Evolutionary conservation across 1,140 invertebrate genomes (phyloP).

Genomic region (Atopsyche davidsoni): DNA sequence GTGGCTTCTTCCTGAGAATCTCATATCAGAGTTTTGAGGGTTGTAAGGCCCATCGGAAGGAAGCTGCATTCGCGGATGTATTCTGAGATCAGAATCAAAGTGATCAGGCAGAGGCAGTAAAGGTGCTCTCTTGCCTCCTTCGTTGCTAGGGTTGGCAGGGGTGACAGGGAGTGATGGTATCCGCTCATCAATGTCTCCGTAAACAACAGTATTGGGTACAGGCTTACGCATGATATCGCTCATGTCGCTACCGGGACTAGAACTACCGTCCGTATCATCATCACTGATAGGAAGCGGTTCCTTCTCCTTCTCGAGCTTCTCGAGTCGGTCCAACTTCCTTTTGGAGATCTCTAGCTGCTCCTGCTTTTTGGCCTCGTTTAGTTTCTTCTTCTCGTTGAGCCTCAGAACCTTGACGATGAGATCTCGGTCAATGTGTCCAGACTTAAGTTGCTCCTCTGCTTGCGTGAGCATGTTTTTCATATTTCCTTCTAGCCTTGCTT

Average conservation of each 20-base stretch:
- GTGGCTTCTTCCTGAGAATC: conserved; percentile 7
- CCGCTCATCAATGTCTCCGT: conserved; percentile 49
- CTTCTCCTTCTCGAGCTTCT: conserved; percentile 4
- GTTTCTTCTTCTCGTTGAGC: conserved; percentile 71
- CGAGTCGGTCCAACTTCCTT: conserved; percentile 36
- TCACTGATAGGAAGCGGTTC: conserved; percentile 39
- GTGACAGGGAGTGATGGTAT: conserved; percentile 20
- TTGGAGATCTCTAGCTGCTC: conserved; percentile 50
- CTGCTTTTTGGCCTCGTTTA: conserved; percentile 66
- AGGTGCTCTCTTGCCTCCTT: conserved; percentile 16
- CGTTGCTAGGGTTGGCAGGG: neutral
- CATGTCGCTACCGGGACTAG: conserved; percentile 24
- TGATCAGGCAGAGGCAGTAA: conserved; percentile 20
- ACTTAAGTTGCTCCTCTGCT: conserved; percentile 72
- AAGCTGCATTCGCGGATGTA: neutral
- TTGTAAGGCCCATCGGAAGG: neutral
- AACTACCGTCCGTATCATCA: conserved; percentile 41
- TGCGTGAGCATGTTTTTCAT: conserved; percentile 75
- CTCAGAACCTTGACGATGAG: conserved; percentile 71
- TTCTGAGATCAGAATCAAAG: conserved; percentile 24
- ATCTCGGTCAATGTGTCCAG: conserved; percentile 69
- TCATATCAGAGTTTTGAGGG: conserved; percentile 8
- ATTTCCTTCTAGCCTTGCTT: conserved; percentile 55
- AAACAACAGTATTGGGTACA: conserved; percentile 33
- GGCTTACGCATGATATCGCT: conserved; percentile 8